Evolutionary conservation across 1,140 invertebrate genomes (phyloP), one percentile per base, ranked within the genome.

Genomic region (Daktulosphaira vitifoliae): DNA sequence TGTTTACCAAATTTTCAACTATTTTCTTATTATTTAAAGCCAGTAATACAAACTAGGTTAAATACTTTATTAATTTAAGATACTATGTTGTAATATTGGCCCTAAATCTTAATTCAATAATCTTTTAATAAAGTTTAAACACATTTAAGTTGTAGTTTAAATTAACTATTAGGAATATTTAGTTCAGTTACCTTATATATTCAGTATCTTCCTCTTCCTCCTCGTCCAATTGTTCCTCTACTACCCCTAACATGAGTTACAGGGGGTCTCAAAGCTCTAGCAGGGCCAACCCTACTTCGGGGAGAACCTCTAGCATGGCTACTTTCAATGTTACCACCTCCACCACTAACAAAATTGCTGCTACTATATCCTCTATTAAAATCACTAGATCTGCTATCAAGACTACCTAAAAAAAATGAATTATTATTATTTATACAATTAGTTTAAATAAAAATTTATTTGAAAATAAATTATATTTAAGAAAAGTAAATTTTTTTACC

Each of bases 381-480:
- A 16, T 62, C 26, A 23, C 38, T 48, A 23, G 16, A 49, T 9
- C 48, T 42, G 33, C 29, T 49, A 13, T 59, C 48, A 46, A 50
- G 67, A 46, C 38, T 23, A 46, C 13, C 66, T 66, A 67, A 65
- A 33, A 33, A 33, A 5, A 33, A 6, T 39, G 51, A 67, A 69
- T 66, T 50, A 70, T 52, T 22, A 39, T 67, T 67, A 29, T 51
- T 53, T 67, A 65, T 67, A 52, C 8, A 23, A 46, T 37, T 22
- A 64, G 15, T 46, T 6, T n/a, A 8, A 37, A 66, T 66, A 56
- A 23, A 51, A 49, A 22, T 68, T 64, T 67, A 56, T 59, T 48
- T n/a, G n/a, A 66, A 39, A 68, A 66, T 67, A 39, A 37, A 53
- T 49, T 38, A 59, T n/a, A n/a, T n/a, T n/a, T n/a, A n/a, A n/a